A percentile compares a stretch with the other conserved stretches of the same genome.
These are phyloP conservation scores for Ornithoptera alexandrae DNA, from an alignment of 2,888 invertebrate genomes.

Conservation along the genomic window DNA sequence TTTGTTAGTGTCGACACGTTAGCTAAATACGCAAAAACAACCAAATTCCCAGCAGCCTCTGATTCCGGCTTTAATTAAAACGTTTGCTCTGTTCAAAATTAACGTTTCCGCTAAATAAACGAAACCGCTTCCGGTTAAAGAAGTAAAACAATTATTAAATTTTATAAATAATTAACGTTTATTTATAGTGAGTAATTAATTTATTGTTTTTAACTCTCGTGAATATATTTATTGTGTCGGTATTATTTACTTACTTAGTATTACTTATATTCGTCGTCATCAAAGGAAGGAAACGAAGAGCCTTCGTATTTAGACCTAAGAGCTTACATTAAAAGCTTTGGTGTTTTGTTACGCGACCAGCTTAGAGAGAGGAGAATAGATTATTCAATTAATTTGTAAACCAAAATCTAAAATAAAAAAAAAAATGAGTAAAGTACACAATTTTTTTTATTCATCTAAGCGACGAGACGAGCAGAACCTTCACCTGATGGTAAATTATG, in stretches of 20 bases:
- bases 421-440: neutral
- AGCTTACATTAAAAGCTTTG: conserved; percentile 23
- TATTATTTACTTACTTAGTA: neutral
- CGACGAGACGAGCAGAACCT: too few relatives aligned
- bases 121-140: neutral
- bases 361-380: neutral
- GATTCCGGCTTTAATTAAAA: conserved; percentile 10
- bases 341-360: conserved; percentile 10
- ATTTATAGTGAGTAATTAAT: neutral
- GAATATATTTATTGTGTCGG: too few relatives aligned
- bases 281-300: conserved; percentile 1
- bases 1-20: conserved; percentile 6
- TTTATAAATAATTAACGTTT: neutral
- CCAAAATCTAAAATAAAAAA: too few relatives aligned
- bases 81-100: conserved; percentile 5
- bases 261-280: neutral
- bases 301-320: conserved; percentile 9
- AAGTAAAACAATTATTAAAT: neutral
- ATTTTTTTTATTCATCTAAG: too few relatives aligned
- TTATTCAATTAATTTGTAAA: neutral
- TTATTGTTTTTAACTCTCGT: neutral
- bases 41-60: neutral
- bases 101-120: neutral
- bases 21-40: conserved; percentile 3
- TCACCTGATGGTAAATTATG: too few relatives aligned